These are phyloP conservation scores for Drosophila anomelani DNA, from an alignment of 2,888 invertebrate species.

Conservation along the genomic window DNA sequence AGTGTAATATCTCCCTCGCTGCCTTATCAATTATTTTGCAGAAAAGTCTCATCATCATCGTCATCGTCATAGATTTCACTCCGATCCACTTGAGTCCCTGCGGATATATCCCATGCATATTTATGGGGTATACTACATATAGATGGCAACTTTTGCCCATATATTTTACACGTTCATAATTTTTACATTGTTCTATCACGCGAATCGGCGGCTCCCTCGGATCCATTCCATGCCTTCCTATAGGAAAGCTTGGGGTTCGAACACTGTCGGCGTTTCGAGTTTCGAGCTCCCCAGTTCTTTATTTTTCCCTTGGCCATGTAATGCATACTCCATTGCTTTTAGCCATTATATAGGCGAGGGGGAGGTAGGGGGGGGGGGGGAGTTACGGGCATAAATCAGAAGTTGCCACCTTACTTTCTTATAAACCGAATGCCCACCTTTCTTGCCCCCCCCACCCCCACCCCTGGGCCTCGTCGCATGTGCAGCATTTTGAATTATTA, in stretches of 20 bases:
- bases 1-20: conserved; percentile 4
- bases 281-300: background rate
- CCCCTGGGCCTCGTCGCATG: conserved; percentile 63
- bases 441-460: background rate
- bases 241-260: conserved; percentile 33
- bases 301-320: conserved; percentile 44
- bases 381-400: conserved; percentile 59
- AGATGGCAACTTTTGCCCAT: conserved; percentile 62
- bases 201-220: conserved; percentile 62
- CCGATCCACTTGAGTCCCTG: conserved; percentile 18
- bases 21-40: conserved; percentile 63
- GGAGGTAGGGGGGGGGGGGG: conserved; percentile 11
- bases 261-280: conserved; percentile 13
- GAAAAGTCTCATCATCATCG: conserved; percentile 32
- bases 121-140: conserved; percentile 39
- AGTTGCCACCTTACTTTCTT: conserved; percentile 35
- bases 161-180: conserved; percentile 75
- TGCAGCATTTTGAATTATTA: conserved; percentile 76
- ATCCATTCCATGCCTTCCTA: conserved; percentile 1
- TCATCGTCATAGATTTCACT: conserved; percentile 41
- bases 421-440: conserved; percentile 20
- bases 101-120: conserved; percentile 55
- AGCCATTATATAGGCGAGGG: conserved; percentile 55
- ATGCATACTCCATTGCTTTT: conserved; percentile 75
- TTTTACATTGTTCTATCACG: conserved; percentile 81